Evolutionary conservation across 2,113 vertebrate genomes (phyloP).

Genomic region (Arizona elegans): DNA sequence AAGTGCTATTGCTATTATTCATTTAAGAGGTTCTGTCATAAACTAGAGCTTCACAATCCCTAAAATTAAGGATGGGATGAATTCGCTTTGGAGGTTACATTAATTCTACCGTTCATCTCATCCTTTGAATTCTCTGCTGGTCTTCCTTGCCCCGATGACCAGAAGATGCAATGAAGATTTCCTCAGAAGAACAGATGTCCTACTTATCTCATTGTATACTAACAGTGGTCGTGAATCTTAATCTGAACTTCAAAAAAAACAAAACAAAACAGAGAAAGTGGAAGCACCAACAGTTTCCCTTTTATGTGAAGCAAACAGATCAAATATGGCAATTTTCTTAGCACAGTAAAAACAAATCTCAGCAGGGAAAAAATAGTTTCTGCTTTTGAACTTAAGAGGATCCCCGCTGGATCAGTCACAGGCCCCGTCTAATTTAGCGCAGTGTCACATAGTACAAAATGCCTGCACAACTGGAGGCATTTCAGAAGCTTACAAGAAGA

Average conservation of each 20-base stretch:
- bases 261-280: not conserved
- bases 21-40: not conserved
- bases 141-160: not conserved
- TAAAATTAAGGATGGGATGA: not conserved
- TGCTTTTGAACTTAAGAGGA: not conserved
- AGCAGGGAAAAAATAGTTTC: constrained; percentile 45
- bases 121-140: not conserved
- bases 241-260: constrained; percentile 60
- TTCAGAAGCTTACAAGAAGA: not conserved
- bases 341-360: constrained; percentile 37
- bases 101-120: not conserved
- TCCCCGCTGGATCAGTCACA: not conserved
- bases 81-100: not conserved
- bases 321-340: constrained; percentile 46
- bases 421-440: not conserved
- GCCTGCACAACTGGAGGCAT: not conserved
- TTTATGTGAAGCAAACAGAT: constrained; percentile 38
- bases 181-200: constrained; percentile 24
- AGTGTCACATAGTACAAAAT: not conserved
- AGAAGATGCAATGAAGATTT: constrained; percentile 41
- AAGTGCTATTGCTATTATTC: not conserved
- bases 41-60: not conserved
- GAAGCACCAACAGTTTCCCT: constrained; percentile 36
- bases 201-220: constrained; percentile 22
- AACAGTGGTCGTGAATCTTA: constrained; percentile 57